Evolutionary conservation across 2,113 vertebrate species (phyloP), one percentile per base, ranked within the genome.

Genomic region (Cairina moschata): DNA sequence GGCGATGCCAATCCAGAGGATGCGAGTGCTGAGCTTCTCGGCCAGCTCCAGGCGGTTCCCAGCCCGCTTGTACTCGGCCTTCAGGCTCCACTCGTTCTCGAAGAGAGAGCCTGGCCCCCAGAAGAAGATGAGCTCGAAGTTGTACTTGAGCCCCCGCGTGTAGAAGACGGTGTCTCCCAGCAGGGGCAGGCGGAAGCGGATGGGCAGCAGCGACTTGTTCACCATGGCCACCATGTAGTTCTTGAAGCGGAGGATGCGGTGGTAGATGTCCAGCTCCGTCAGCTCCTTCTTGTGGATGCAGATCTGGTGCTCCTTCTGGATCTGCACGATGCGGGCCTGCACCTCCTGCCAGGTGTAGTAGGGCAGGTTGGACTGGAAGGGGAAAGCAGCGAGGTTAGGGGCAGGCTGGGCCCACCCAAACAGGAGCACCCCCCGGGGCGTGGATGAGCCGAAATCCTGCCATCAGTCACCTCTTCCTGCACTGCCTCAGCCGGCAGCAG

Each of bases 141-240:
- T 99, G 98, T 99, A 99, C 97, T 99, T 99, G 92, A 99, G 99
- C 56, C 99, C 99, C 2, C 99, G 99, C 0, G 99, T 99, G 96
- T 99, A 99, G 97, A 99, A 99, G 87, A 99, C 98, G 0, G 86
- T 97, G 50, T 99, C 98, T 14, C 98, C 99, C 10, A 99, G 98
- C 17, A 98, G 34, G 2, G 99, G 99, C 84, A 98, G 96, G 81
- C 97, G 98, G 97, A 99, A 99, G 72, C 98, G 98, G 82, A 99
- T 98, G 17, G 99, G 99, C 85, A 99, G 98, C 60, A 99, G 98
- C 1, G 99, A 99, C 95, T 99, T 99, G 96, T 99, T 99, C 75
- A 99, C 98, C 99, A 99, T 99, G 8, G 99, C 99, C 79, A 99
- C 99, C 99, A 99, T 99, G 97, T 99, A 99, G 98, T 99, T 99